Percentiles rank a stretch among this genome's conserved stretches.
Evolutionary conservation across 2,113 vertebrate species (phyloP).

Genomic region (western clawed frog (Xenopus tropicalis)): UCB_Xtro_10.0 CM004451.2:24500001-24500500

Average conservation of each 20-base stretch:
- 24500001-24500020: conserved; percentile 80
- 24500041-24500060: conserved; percentile 77
- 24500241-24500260: conserved; percentile 84
- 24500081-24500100: conserved; percentile 80
- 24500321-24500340: conserved; percentile 85
- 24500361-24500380: conserved; percentile 82
- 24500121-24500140: conserved; percentile 71
- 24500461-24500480: conserved; percentile 69
- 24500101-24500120: conserved; percentile 64
- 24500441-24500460: conserved; percentile 85
- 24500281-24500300: conserved; percentile 78
- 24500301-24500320: conserved; percentile 87
- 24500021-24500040: conserved; percentile 75
- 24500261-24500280: conserved; percentile 85
- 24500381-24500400: conserved; percentile 87
- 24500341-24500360: conserved; percentile 63
- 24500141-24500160: conserved; percentile 73
- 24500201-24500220: conserved; percentile 71
- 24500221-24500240: conserved; percentile 68
- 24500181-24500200: conserved; percentile 54
- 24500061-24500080: conserved; percentile 87
- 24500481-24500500: conserved; percentile 68
- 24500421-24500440: conserved; percentile 86
- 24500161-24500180: conserved; percentile 86
- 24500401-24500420: conserved; percentile 90